Base-by-base conservation (phyloP, 2,113 vertebrate species). In the Bambusicola thoracicus region DNA sequence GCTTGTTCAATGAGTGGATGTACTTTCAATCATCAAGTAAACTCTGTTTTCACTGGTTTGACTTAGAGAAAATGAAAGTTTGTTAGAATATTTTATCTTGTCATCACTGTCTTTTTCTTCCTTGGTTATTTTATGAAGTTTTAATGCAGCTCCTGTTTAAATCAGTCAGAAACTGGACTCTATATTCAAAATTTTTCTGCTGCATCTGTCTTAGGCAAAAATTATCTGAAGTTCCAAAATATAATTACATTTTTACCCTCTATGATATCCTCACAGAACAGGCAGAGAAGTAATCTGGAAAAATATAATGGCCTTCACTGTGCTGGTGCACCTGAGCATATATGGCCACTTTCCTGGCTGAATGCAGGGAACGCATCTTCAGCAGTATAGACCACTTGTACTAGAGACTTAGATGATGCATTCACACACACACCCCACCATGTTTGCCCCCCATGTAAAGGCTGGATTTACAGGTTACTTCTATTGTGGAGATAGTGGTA, bases 21-120 rank as follows among this genome's bases (percentile, higher is more conserved):
- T 88, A 13, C 58, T 95, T 81, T 88, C 81, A 81, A 11, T 86
- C n/a, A 69, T 95, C 61, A 85, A 75, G 79, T 36, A 61, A 92
- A 61, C 34, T 5, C 48, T 84, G 24, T 92, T 95, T 84, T 81
- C 77, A 56, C 56, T 89, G 14, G 21, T 92, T 83, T 94, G 43
- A 41, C 43, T 87, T 76, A 53, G 0, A 68, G 61, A 92, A 78
- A 73, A 87, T 65, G 43, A 95, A 20, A 46, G 22, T 88, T 73
- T 76, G 63, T 38, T 69, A 62, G 25, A 53, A 79, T 24, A 6
- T 89, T 72, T 76, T 62, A 13, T 70, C 81, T 94, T 43, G 29
- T 91, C 67, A 38, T 79, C 44, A 19, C 66, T 77, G 34, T 79
- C 51, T 91, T 65, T 13, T 63, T 94, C 41, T 69, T 89, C 30